Percentiles rank a stretch among this genome's conserved stretches.
phyloP scores from a whole-genome alignment of 2,113 vertebrate species.

The Dendropsophus ebraccatus region DNA sequence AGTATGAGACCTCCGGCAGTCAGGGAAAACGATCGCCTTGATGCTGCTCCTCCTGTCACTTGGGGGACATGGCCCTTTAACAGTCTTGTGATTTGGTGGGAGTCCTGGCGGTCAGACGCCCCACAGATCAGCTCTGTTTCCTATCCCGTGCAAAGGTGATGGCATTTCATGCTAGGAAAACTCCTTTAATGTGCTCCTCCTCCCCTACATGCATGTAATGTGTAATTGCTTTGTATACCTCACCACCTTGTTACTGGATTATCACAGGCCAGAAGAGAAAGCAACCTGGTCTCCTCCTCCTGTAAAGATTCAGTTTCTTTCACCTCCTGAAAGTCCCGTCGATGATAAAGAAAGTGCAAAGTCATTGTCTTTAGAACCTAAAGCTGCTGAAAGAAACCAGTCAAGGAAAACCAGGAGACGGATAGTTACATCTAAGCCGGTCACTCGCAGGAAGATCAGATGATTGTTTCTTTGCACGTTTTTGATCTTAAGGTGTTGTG shows the following conservation, averaged over 20 bases:
- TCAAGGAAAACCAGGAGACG: constrained; percentile 77
- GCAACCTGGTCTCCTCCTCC: constrained; percentile 73
- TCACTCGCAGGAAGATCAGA: constrained; percentile 88
- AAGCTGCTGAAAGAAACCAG: constrained; percentile 69
- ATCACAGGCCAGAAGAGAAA: constrained; percentile 72
- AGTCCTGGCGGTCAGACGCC: no score
- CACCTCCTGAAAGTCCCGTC: constrained; percentile 82
- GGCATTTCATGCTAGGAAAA: no score
- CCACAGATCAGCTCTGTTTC: no score
- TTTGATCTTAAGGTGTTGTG: constrained; percentile 75
- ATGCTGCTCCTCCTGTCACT: no score
- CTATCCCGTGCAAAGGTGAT: no score
- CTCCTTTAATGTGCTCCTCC: no score
- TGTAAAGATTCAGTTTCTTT: constrained; percentile 81
- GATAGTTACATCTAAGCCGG: constrained; percentile 83
- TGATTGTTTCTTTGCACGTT: constrained; percentile 67
- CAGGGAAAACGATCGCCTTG: no score
- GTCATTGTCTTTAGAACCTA: constrained; percentile 62
- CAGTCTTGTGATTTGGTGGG: no score
- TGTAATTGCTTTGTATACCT: neutral
- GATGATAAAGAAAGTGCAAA: constrained; percentile 66
- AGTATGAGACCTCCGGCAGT: no score
- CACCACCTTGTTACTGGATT: constrained; percentile 16
- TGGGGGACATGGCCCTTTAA: no score
- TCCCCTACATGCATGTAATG: neutral